Evolutionary conservation across 2,888 invertebrate species (phyloP), one percentile per base, ranked within the genome.

Genomic region (Theodoxus fluviatilis): DNA sequence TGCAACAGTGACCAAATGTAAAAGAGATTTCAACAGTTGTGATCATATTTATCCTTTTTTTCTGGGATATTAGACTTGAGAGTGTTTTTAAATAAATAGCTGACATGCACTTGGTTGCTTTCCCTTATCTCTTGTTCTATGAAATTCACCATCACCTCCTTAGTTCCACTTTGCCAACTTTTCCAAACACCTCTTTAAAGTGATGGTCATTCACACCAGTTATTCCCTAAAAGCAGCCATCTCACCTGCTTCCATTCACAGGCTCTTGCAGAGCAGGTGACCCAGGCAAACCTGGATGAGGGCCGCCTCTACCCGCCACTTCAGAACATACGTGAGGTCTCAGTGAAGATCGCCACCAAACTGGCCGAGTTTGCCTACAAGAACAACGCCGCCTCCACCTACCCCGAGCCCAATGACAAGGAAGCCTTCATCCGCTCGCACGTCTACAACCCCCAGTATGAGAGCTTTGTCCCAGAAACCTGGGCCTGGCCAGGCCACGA

Each of bases 301-400:
- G 98, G 98, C 71, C 92, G 95, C 76, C 90, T 99, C 68, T 99
- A 98, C 88, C 98, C 98, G 28, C 95, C 96, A 0, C 90, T 98
- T 18, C 89, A 90, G 52, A 90, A 91, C 74, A 96, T 98, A 78
- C 91, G 93, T 79, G 90, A 93, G 73, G 94, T 95, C 84, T 98
- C 98, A 0, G 88, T 95, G 68, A 91, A 91, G 84, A 96, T 99
- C 81, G 98, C 96, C 31, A 90, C 91, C 49, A 91, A 91, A 83
- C 88, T 97, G 70, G 92, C 94, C 66, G 92, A 94, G 69, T 93
- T 93, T 85, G 94, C 95, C 0, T 98, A 95, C 86, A 88, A 90
- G 78, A 75, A 83, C 70, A 83, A 85, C 64, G 76, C 87, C 43
- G 90, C 90, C 2, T 86, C 89, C 3, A 80, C 86, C 63, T 89